Base-by-base conservation (phyloP, 2,113 vertebrate genomes). In the Gasterosteus aculeatus region DNA sequence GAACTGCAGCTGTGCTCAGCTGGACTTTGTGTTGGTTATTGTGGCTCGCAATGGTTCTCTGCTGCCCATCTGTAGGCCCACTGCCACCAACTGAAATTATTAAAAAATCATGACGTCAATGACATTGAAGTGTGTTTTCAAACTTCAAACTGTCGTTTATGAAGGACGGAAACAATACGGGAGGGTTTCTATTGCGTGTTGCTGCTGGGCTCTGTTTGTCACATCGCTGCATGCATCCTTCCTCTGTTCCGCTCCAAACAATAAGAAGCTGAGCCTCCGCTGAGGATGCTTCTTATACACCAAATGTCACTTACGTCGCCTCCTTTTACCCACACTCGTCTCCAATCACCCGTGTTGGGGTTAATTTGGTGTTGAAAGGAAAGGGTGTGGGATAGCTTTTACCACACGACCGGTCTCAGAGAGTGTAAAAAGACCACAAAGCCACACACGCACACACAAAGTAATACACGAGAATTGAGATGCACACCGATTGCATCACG, bases 341-440 rank as follows among this genome's bases (percentile, higher is more conserved):
- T 51, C 59, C 39, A 73, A 31, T 78, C 67, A 72, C 51, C 33
- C 11, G 1, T 41, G 65, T 10, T 75, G 68, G 58, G 60, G 67
- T 67, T 35, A 66, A 86, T 81, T 78, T 72, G 54, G 58, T 59
- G 61, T 38, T 80, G 78, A 84, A 78, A 81, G 64, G 29, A 81
- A 69, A 67, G 65, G 53, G 31, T 41, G 58, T 3, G 33, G 33
- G 33, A 62, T 31, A 53, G 63, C 61, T 77, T 83, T 77, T 61
- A 60, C 69, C 22, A 4, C 47, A 11, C 49, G 66, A 83, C 59
- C 49, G 72, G 67, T 68, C 22, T 26, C 22, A 26, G 22, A 69
- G 11, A 31, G 60, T 72, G 75, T 82, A 15, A 62, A 72, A 85
- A 79, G 26, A 63, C 39, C 38, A 31, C 49, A 4, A 38, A 61